Base-by-base conservation (phyloP, 92 coral and sea anemone species). In the Palythoa caribaeorum region DNA sequence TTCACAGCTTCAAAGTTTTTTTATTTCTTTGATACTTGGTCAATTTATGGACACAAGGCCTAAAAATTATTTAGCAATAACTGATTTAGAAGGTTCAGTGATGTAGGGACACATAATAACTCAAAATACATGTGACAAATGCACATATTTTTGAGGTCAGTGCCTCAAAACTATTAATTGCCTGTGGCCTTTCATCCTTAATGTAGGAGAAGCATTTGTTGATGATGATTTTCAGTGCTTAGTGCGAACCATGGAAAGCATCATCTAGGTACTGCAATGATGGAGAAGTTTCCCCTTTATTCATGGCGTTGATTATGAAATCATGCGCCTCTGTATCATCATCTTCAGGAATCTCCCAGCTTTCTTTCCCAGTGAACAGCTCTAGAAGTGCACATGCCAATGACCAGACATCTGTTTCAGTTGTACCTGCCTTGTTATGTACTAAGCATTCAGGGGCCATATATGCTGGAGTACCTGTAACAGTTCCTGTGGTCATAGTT, bases 281-380 rank as follows among this genome's bases (percentile, higher is more conserved):
- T 60, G 68, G 68, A 17, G 68, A 9, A 63, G 70, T 63, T 63
- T 63, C 37, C 70, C 70, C 70, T 63, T 63, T 63, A 7, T 63
- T 63, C 70, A 16, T 63, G 36, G 70, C 70, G 20, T 63, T n/a
- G 70, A 63, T 63, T 71, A 71, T 71, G 76, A 71, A 71, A 35
- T 39, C 76, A 5, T 71, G 76, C 28, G 76, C 76, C 76, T 71
- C 76, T 0, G 76, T 71, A 15, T 71, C 47, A 71, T 71, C 76
- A 35, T 71, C 75, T 36, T 71, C 76, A 2, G 76, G 20, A 35
- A 71, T 71, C 76, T 71, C 76, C 76, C 76, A 63, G 70, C 70
- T 17, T 63, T 63, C 70, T 17, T 63, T 63, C 36, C 28, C 70
- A 63, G 70, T 63, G 36, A 63, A 63, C 70, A 63, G 70, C 70